phyloP scores from a whole-genome alignment of 2,888 invertebrate species.

The Barypeithes pellucidus region DNA sequence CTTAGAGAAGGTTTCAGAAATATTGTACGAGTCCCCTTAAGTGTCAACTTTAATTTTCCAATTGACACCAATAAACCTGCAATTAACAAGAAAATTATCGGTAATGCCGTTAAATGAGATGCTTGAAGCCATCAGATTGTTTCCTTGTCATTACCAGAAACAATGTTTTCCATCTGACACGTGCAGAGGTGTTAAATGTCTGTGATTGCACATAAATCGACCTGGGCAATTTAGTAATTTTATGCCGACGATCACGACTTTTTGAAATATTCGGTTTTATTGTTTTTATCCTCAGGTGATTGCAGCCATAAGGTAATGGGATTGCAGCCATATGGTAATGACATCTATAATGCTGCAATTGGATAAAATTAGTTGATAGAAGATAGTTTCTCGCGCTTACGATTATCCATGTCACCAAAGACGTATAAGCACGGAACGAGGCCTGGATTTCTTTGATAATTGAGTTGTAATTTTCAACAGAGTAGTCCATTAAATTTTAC shows the following conservation, averaged over 20 bases:
- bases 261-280: slow-evolving; percentile 10
- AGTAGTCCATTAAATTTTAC: too few relatives aligned
- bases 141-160: slow-evolving; percentile 46
- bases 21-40: too few relatives aligned
- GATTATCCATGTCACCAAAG: too few relatives aligned
- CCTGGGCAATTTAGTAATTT: slow-evolving; percentile 46
- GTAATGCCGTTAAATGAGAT: slow-evolving; percentile 26
- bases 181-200: slow-evolving; percentile 50
- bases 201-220: slow-evolving; percentile 35
- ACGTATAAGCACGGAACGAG: too few relatives aligned
- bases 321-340: neutral
- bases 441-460: too few relatives aligned
- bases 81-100: slow-evolving; percentile 1
- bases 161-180: slow-evolving; percentile 50
- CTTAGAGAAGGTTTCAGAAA: too few relatives aligned
- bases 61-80: neutral
- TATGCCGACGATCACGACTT: slow-evolving; percentile 38
- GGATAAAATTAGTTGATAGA: too few relatives aligned
- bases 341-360: neutral
- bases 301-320: neutral
- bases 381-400: too few relatives aligned
- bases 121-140: slow-evolving; percentile 37
- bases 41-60: neutral
- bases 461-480: too few relatives aligned
- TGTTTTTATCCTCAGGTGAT: slow-evolving; percentile 5